These are phyloP conservation scores for Goniozus legneri DNA, from an alignment of 1,140 invertebrate genomes.

Conservation along the genomic window DNA sequence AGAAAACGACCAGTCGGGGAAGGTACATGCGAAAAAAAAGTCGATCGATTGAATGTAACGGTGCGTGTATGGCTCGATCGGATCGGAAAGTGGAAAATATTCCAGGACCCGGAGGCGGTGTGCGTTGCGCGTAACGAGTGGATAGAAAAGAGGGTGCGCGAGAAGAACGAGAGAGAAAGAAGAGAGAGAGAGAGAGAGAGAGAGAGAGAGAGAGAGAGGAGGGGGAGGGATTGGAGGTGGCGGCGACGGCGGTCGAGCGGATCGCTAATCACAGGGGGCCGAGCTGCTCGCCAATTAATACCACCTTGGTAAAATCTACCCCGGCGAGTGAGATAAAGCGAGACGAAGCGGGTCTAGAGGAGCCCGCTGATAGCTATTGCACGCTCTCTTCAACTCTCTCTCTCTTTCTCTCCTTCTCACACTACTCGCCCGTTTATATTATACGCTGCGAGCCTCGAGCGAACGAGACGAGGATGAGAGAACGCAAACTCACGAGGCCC, in stretches of 20 bases:
- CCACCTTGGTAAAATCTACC: slow-evolving; percentile 43
- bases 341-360: neutral
- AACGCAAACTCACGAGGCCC: slow-evolving; percentile 1
- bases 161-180: too few relatives aligned
- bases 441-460: neutral
- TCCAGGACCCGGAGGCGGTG: too few relatives aligned
- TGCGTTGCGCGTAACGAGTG: too few relatives aligned
- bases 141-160: too few relatives aligned
- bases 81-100: too few relatives aligned
- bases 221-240: slow-evolving; percentile 30
- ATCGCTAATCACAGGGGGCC: slow-evolving; percentile 46
- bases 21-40: too few relatives aligned
- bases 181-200: too few relatives aligned
- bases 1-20: too few relatives aligned
- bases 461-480: neutral
- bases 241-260: slow-evolving; percentile 40
- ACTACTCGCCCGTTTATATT: neutral
- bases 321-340: neutral
- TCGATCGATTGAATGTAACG: too few relatives aligned
- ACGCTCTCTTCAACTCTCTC: neutral
- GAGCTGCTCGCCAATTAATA: slow-evolving; percentile 46
- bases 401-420: too few relatives aligned
- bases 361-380: neutral
- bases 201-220: too few relatives aligned
- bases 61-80: too few relatives aligned